A percentile compares a stretch with the other conserved stretches of the same genome.
phyloP scores from a whole-genome alignment of 2,113 vertebrate species.

The Climacteris rufus region DNA sequence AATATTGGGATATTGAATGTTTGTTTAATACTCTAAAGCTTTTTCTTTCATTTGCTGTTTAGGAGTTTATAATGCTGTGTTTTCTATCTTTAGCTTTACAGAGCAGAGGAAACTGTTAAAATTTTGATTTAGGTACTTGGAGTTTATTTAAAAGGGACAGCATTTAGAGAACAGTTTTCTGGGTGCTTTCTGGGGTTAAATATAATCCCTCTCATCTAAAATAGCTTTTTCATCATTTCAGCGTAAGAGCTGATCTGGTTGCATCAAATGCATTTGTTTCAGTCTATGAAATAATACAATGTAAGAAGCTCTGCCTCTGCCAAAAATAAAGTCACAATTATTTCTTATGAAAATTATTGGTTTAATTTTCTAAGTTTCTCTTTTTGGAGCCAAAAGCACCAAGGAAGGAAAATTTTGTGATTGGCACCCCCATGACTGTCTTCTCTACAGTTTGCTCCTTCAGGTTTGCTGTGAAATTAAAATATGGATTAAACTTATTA shows the following conservation, averaged over 20 bases:
- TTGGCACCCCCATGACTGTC: background rate
- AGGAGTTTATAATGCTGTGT: background rate
- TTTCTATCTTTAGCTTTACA: background rate
- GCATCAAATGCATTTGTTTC: conserved; percentile 28
- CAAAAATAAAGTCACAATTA: background rate
- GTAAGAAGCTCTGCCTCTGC: background rate
- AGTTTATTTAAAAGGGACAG: conserved; percentile 25
- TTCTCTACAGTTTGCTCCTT: background rate
- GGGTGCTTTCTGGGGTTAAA: conserved; percentile 31
- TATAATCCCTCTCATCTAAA: conserved; percentile 53
- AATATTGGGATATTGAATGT: background rate
- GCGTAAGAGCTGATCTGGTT: background rate
- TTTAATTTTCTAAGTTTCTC: background rate
- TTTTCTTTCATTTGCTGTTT: background rate
- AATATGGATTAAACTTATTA: background rate
- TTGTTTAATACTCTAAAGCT: background rate
- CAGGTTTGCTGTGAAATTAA: background rate
- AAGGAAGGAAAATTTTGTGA: background rate
- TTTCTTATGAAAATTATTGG: background rate
- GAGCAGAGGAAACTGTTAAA: background rate
- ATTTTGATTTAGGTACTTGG: background rate
- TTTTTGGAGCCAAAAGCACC: background rate
- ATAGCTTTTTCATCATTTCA: conserved; percentile 43
- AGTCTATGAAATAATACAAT: background rate
- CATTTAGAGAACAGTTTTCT: conserved; percentile 4